phyloP scores from a whole-genome alignment of 2,113 vertebrate genomes.

The Amblyopsis rosae region DNA sequence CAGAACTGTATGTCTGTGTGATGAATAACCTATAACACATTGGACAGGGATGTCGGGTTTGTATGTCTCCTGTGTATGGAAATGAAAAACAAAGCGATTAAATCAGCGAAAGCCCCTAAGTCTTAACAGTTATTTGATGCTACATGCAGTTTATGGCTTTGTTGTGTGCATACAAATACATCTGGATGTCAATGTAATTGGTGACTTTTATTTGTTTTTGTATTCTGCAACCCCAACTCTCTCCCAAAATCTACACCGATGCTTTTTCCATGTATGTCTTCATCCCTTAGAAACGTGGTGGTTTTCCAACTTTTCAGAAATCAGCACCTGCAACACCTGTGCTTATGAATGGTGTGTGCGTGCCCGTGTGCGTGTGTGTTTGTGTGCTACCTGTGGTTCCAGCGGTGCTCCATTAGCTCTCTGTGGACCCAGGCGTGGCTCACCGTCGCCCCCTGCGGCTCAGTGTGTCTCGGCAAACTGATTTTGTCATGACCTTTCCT shows the following conservation, averaged over 20 bases:
- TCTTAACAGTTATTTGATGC: conserved; percentile 5
- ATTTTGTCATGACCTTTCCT: conserved; percentile 19
- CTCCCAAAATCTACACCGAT: conserved; percentile 19
- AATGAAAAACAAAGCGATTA: not conserved
- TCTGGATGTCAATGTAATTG: not conserved
- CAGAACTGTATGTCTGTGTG: too few species aligned
- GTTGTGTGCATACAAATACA: not conserved
- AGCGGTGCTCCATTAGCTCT: not conserved
- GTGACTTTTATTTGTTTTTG: conserved; percentile 6
- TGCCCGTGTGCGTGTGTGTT: not conserved
- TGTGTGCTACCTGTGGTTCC: not conserved
- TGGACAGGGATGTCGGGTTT: conserved; percentile 3
- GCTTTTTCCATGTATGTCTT: conserved; percentile 37
- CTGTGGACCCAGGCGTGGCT: conserved; percentile 13
- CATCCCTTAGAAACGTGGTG: conserved; percentile 17
- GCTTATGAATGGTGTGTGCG: not conserved
- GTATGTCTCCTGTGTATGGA: conserved; percentile 5
- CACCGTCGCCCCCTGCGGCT: not conserved
- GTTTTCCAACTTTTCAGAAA: conserved; percentile 17
- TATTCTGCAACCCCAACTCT: not conserved
- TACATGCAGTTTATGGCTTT: conserved; percentile 2
- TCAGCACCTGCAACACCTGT: not conserved
- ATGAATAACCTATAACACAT: not conserved
- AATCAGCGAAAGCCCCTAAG: not conserved
- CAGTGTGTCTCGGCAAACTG: conserved; percentile 7